phyloP scores from a whole-genome alignment of 2,113 vertebrate genomes.

The Lucifuga dentata region DNA sequence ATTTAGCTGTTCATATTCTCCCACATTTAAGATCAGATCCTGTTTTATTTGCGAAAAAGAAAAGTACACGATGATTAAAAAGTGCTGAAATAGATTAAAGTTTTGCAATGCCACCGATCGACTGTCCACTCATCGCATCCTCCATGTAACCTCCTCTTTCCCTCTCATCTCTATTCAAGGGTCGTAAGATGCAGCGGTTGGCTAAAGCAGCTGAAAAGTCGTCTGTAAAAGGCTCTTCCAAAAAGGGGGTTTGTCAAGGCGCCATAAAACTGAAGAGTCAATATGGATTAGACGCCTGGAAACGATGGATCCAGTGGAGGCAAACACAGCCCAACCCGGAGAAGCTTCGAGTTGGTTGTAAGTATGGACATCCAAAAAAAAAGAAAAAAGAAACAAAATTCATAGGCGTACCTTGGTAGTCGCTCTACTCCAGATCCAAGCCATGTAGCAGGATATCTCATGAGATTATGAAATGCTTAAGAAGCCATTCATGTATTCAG shows the following conservation, averaged over 20 bases:
- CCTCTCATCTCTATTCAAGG: constrained; percentile 46
- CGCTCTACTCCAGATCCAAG: too few relatives aligned
- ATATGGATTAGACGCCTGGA: constrained; percentile 96
- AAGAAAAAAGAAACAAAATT: accelerated
- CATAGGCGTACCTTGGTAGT: neutral
- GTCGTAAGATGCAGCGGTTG: constrained; percentile 49
- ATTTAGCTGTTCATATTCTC: neutral
- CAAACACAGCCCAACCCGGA: constrained; percentile 88
- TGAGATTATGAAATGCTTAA: too few relatives aligned
- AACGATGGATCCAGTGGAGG: constrained; percentile 94
- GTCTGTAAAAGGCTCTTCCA: neutral
- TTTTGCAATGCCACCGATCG: neutral
- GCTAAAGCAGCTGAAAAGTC: constrained; percentile 25
- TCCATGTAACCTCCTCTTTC: neutral
- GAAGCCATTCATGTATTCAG: too few relatives aligned
- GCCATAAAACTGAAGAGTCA: constrained; percentile 87
- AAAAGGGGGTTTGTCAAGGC: neutral
- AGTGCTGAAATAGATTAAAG: too few relatives aligned
- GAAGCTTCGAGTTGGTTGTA: constrained; percentile 86
- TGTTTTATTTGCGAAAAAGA: neutral
- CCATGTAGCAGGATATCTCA: too few relatives aligned
- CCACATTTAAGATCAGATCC: neutral
- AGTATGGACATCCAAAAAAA: constrained; percentile 33
- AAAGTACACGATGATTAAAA: too few relatives aligned
- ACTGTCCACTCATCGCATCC: neutral